Evolutionary conservation across 2,888 invertebrate genomes (phyloP), one percentile per base, ranked within the genome.

Genomic region (Lasioglossum morio): DNA sequence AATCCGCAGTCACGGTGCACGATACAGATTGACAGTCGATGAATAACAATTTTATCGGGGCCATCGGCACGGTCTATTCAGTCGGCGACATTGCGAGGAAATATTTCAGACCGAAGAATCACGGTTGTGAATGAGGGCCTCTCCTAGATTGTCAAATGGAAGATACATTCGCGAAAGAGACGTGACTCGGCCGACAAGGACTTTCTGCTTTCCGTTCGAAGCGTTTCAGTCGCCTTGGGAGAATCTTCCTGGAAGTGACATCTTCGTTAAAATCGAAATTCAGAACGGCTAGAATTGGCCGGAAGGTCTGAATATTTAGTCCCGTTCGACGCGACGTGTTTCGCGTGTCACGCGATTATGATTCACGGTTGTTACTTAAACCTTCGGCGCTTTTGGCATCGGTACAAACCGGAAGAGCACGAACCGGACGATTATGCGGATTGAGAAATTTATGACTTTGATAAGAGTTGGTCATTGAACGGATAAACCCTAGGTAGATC

Each of bases 251-350:
- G 60, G 46, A 80, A 53, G 43, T 57, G 77, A 85, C 74, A 37
- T 34, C 66, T 72, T 30, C 70, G 46, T 53, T 37, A 77, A 77
- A 77, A 86, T 85, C 77, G 72, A 57, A 66, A 80, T 77, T 85
- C 85, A 40, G 53, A 23, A 8, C 72, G 1, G 27, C 60, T 85
- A 12, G 16, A 46, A 40, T 34, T 72, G 8, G 34, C 30, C 37
- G 23, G 66, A 72, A 78, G 63, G 43, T 23, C 79, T 43, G 79
- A 84, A 73, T 76, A 75, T 72, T 72, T 80, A 82, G 16, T 10
- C 46, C 4, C 19, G n/a, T 37, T 73, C 57, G 27, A 57, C 16
- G 23, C 57, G 27, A 57, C 27, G 23, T 40, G 30, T 48, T 14
- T 57, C 72, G 34, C 43, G 53, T 48, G 19, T 53, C 16, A 10